Evolutionary conservation across 2,888 invertebrate species (phyloP).

Genomic region (Nesidiocoris tenuis): DNA sequence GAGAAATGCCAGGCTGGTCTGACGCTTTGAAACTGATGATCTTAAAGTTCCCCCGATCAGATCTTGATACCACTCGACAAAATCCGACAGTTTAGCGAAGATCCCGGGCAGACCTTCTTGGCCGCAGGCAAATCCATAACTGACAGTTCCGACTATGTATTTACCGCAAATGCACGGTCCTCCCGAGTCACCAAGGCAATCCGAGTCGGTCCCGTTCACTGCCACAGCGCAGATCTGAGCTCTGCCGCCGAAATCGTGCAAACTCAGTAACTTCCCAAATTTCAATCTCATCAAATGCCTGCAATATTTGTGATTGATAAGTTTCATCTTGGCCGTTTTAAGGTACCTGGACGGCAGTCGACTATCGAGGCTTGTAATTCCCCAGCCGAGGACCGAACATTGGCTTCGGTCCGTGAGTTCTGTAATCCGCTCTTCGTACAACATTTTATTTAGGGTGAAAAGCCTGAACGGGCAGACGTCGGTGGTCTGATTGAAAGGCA

Average conservation of each 20-base stretch:
- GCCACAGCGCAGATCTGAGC: slow-evolving; percentile 12
- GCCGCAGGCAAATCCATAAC: slow-evolving; percentile 26
- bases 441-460: no score
- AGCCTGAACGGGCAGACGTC: no score
- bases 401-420: no score
- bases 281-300: no score
- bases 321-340: background rate
- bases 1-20: no score
- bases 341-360: background rate
- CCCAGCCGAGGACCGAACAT: background rate
- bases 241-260: background rate
- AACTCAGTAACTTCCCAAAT: background rate
- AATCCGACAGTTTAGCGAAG: slow-evolving; percentile 5
- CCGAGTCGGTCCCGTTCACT: background rate
- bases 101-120: background rate
- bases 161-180: slow-evolving; percentile 9
- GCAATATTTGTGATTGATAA: background rate
- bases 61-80: slow-evolving; percentile 21
- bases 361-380: background rate
- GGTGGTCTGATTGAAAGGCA: no score
- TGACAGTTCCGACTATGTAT: slow-evolving; percentile 1
- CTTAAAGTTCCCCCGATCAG: no score
- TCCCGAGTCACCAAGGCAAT: slow-evolving; percentile 21
- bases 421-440: no score
- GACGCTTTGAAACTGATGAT: no score